Evolutionary conservation across 2,888 invertebrate species (phyloP).

Genomic region (Phragmatobia fuliginosa): DNA sequence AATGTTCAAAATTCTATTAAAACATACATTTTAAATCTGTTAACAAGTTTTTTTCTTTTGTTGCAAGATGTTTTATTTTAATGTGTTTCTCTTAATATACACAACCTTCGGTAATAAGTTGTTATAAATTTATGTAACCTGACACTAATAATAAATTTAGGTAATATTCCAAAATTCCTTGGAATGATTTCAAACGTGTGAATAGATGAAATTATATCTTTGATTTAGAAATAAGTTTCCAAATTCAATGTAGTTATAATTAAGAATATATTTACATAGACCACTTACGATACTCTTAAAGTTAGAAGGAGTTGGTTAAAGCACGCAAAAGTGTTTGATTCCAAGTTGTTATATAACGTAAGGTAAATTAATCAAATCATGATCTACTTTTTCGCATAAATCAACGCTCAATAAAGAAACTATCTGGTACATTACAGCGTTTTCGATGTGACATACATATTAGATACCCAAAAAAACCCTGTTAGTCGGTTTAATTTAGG

Average conservation of each 20-base stretch:
- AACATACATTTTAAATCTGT: too few relatives aligned
- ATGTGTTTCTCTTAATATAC: too few relatives aligned
- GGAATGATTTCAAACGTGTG: neutral
- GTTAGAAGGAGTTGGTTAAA: neutral
- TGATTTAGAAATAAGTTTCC: neutral
- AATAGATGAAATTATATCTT: neutral
- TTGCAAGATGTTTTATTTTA: too few relatives aligned
- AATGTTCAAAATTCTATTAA: too few relatives aligned
- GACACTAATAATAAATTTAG: neutral
- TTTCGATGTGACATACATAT: neutral
- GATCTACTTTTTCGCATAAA: constrained; percentile 28
- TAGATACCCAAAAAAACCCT: constrained; percentile 12
- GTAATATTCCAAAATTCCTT: neutral
- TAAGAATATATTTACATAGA: neutral
- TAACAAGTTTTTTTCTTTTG: too few relatives aligned
- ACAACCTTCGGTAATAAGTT: too few relatives aligned
- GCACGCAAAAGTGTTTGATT: neutral
- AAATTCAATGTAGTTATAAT: neutral
- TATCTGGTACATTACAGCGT: constrained; percentile 11
- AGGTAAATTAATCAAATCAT: constrained; percentile 14
- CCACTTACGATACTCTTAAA: neutral
- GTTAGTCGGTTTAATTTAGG: constrained; percentile 21
- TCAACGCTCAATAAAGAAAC: constrained; percentile 28
- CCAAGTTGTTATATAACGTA: constrained; percentile 8
- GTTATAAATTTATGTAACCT: neutral